phyloP scores from a whole-genome alignment of 2,113 vertebrate species.

The Gadus chalcogrammus region DNA sequence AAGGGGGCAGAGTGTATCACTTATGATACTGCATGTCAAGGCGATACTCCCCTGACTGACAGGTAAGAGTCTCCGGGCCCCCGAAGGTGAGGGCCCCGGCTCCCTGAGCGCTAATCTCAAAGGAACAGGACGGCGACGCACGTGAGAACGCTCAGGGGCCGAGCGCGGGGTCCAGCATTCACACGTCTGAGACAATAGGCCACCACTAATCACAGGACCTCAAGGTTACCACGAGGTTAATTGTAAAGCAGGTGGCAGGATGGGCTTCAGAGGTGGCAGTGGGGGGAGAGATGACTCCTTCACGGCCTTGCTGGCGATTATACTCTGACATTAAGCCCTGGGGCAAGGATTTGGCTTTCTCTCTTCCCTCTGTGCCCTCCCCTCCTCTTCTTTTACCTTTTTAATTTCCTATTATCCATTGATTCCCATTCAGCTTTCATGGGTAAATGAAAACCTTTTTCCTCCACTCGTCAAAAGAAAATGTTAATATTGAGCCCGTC shows the following conservation, averaged over 20 bases:
- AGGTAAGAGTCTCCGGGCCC: slow-evolving; percentile 52
- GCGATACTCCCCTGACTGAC: slow-evolving; percentile 2
- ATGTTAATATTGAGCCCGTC: slow-evolving; percentile 76
- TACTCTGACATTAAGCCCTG: slow-evolving; percentile 84
- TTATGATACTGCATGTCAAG: too few species aligned
- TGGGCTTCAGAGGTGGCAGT: slow-evolving; percentile 60
- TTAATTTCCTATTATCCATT: slow-evolving; percentile 78
- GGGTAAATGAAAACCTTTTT: slow-evolving; percentile 74
- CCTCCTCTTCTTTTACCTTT: slow-evolving; percentile 64
- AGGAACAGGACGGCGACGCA: too few species aligned
- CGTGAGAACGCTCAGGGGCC: slow-evolving; percentile 80
- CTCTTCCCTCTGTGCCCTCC: slow-evolving; percentile 58
- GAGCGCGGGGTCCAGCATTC: slow-evolving; percentile 81
- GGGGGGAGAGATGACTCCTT: slow-evolving; percentile 74
- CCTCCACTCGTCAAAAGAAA: slow-evolving; percentile 68
- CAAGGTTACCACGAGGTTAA: slow-evolving; percentile 92
- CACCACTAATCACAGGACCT: slow-evolving; percentile 92
- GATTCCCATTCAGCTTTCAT: slow-evolving; percentile 68
- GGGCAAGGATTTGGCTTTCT: slow-evolving; percentile 85
- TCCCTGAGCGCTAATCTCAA: slow-evolving; percentile 32
- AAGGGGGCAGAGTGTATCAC: too few species aligned
- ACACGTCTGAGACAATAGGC: slow-evolving; percentile 85
- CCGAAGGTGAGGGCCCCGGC: too few species aligned
- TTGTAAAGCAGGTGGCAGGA: slow-evolving; percentile 86
- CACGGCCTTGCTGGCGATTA: slow-evolving; percentile 80